Evolutionary conservation across 2,888 invertebrate genomes (phyloP), one percentile per base, ranked within the genome.

Genomic region (Oligia strigilis): DNA sequence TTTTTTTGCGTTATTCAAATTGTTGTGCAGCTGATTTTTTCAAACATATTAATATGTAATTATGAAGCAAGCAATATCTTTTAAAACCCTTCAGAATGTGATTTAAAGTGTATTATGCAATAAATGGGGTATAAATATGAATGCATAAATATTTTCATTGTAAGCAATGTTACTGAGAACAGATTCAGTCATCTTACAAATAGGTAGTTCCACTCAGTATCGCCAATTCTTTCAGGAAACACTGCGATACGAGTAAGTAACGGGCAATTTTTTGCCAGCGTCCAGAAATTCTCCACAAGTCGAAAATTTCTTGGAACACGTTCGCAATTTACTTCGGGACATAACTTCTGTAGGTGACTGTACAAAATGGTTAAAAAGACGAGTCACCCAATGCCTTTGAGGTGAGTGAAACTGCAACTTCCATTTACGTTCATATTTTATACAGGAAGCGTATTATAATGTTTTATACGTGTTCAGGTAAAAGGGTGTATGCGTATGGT

Each of bases 401-500:
- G 75, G 75, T 74, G 36, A 81, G 75, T 75, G 71, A 70, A 76
- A 85, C 55, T 87, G 77, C 77, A 78, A 60, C 67, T 81, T 84
- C 85, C 75, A 86, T 78, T 81, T 73, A 71, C 72, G 36, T 77
- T 84, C 72, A 87, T 87, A 87, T 79, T 87, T 84, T 55, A 79
- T 77, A 75, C 58, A 78, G 19, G 49, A 75, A 78, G 60, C 9
- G 43, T 46, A 66, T 81, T 71, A 52, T 78, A 78, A 87, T 87
- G 60, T 84, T 74, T 74, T 74, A 49, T 70, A 49, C 65, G 8
- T 71, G 66, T 84, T 73, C 58, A 74, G 66, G 73, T 84, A 84
- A 87, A 87, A 85, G 67, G 80, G 66, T 83, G 43, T 64, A 52
- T 43, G 75, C 36, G 23, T 29, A 8, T 23, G 19, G 14, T 13